A percentile compares a stretch with the other conserved stretches of the same genome.
phyloP scores from a whole-genome alignment of 1,140 invertebrate genomes.

The Palaemon carinicauda region DNA sequence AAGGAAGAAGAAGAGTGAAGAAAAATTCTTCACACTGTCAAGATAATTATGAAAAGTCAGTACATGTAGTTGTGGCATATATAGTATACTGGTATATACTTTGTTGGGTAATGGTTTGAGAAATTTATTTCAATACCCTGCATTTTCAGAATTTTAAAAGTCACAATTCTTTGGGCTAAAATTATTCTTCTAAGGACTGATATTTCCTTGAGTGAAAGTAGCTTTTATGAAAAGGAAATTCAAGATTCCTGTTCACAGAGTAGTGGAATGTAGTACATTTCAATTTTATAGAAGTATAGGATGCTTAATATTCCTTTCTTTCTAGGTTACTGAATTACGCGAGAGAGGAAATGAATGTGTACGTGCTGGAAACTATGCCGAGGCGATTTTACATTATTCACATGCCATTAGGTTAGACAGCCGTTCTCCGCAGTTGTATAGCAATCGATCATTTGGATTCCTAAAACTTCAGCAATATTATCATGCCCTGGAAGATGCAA shows the following conservation, averaged over 20 bases:
- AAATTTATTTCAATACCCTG: too few species aligned
- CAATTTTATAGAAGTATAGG: not conserved
- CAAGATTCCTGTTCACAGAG: not conserved
- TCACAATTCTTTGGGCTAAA: too few species aligned
- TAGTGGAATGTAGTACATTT: not conserved
- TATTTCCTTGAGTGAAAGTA: not conserved
- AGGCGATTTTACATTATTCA: conserved; percentile 82
- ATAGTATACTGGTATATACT: too few species aligned
- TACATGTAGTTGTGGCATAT: too few species aligned
- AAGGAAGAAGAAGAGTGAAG: too few species aligned
- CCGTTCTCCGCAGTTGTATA: conserved; percentile 77
- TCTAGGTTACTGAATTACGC: conserved; percentile 71
- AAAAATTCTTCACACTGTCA: too few species aligned
- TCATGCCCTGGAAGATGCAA: conserved; percentile 80
- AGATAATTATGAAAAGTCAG: too few species aligned
- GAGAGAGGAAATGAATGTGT: conserved; percentile 80
- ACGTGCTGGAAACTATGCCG: conserved; percentile 76
- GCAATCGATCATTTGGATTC: conserved; percentile 82
- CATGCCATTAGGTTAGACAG: conserved; percentile 80
- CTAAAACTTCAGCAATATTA: conserved; percentile 80
- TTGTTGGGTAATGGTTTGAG: too few species aligned
- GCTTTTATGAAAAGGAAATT: not conserved
- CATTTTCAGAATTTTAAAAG: too few species aligned
- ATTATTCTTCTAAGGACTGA: not conserved
- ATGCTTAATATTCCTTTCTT: not conserved